Base-by-base conservation (phyloP, 2,888 invertebrate species). In the Omphaloscelis lunosa region DNA sequence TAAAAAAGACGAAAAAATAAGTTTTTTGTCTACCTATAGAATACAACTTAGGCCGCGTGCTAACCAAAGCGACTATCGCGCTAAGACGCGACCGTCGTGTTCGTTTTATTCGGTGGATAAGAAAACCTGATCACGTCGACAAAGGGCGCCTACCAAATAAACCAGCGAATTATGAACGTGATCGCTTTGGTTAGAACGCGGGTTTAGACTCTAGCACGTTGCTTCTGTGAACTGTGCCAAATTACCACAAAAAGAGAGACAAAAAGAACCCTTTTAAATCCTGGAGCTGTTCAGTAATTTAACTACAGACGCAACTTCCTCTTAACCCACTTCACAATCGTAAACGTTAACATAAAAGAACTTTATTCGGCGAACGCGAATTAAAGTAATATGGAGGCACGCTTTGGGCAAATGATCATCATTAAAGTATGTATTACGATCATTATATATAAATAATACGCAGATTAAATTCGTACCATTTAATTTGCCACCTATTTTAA, bases 381-480 rank as follows among this genome's bases (percentile, higher is more conserved):
- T 82, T 79, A 80, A 88, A 85, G 78, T 85, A 83, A 88, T 86
- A 81, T 89, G 87, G 88, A 87, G 78, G 85, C 79, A 82, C 85
- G 90, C 91, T 88, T 82, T 85, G 76, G 90, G 90, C 91, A 79
- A 89, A 90, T 90, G 87, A 89, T 92, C 83, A 91, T 92, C 89
- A 92, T 88, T 88, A 88, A 84, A 87, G 87, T 85, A 85, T 88
- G 85, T 86, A 89, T 85, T 85, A 91, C 87, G 89, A 89, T 91
- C 89, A 90, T 93, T 90, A 92, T 83, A 75, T 76, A 70, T 80
- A 84, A 89, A 89, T 87, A 87, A 88, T 83, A 80, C 63, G 53
- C n/a, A 17, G 41, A 63, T 53, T 58, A 53, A 68, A 79, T 58
- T 56, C 29, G 3, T 27, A 61, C 34, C 39, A 65, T 72, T 79